Evolutionary conservation across 2,888 invertebrate species (phyloP).

Genomic region (Malacosoma neustria): DNA sequence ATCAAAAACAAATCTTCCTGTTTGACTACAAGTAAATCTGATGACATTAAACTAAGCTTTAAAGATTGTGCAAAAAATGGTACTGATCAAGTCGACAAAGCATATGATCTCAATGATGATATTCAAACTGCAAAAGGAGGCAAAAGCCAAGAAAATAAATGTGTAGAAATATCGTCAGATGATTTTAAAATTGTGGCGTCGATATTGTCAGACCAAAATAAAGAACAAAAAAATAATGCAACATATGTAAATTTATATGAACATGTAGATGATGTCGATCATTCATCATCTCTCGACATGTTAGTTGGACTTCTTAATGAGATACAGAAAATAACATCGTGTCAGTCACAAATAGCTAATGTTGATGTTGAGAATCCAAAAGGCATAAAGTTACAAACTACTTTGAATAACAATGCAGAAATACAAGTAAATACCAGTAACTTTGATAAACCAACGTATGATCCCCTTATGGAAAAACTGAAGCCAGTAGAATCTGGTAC

Average conservation of each 20-base stretch:
- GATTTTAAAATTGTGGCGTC: not conserved
- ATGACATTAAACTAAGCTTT: constrained; percentile 19
- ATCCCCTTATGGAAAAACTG: constrained; percentile 34
- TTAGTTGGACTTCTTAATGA: constrained; percentile 54
- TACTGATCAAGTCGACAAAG: not conserved
- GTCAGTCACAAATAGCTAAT: constrained; percentile 31
- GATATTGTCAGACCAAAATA: not conserved
- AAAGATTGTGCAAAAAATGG: constrained; percentile 10
- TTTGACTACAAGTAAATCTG: constrained; percentile 8
- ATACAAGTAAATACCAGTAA: constrained; percentile 20
- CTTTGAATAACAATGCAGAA: constrained; percentile 22
- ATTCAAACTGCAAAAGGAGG: not conserved
- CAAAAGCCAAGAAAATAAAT: not conserved
- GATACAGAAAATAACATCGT: constrained; percentile 53
- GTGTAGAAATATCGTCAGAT: constrained; percentile 3
- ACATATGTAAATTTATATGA: constrained; percentile 6
- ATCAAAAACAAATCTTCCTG: not conserved
- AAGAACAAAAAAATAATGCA: constrained; percentile 2
- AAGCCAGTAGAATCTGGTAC: constrained; percentile 30
- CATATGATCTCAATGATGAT: not conserved
- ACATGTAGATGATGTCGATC: constrained; percentile 23
- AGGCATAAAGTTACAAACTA: constrained; percentile 24
- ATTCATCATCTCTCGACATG: constrained; percentile 51
- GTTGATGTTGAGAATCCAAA: constrained; percentile 10
- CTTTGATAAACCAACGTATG: constrained; percentile 23